A percentile compares a stretch with the other conserved stretches of the same genome.
Conservation (phyloP, 2,888 invertebrate genomes). For the Lasioglossum villosulum region DNA sequence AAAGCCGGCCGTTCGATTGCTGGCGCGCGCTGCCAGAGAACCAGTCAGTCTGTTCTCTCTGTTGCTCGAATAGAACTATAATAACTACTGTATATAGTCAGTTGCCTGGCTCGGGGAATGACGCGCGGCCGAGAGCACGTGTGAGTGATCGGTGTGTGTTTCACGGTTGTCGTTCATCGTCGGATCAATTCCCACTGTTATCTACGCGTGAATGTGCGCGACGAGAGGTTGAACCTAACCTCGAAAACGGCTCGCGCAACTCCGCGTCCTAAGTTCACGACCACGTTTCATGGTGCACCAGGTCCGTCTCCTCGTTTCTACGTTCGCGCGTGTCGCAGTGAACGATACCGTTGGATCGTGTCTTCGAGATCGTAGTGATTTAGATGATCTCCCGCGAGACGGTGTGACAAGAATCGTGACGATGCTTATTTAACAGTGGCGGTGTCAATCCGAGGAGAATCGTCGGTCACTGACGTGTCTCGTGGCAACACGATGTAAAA, state of each 20-base stretch:
- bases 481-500: conserved; percentile 25
- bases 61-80: not conserved
- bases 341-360: not conserved
- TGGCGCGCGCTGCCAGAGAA: not conserved
- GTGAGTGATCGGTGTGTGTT: conserved; percentile 38
- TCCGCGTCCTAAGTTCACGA: not conserved
- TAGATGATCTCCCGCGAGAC: not conserved
- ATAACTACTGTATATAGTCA: not conserved
- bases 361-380: not conserved
- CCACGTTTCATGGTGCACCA: not conserved
- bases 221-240: conserved; percentile 60
- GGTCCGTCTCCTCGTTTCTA: not conserved
- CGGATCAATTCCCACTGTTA: conserved; percentile 47
- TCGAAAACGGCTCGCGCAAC: conserved; percentile 24
- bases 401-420: not conserved
- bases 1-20: conserved; percentile 36
- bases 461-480: conserved; percentile 25
- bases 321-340: not conserved
- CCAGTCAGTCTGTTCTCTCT: not conserved
- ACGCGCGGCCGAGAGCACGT: conserved; percentile 54
- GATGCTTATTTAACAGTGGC: conserved; percentile 19
- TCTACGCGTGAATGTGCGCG: conserved; percentile 39
- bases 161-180: conserved; percentile 19
- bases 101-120: conserved; percentile 3
- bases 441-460: not conserved